Evolutionary conservation across 2,797 vertebrate species (phyloP).

Genomic region (Fundulus diaphanus): DNA sequence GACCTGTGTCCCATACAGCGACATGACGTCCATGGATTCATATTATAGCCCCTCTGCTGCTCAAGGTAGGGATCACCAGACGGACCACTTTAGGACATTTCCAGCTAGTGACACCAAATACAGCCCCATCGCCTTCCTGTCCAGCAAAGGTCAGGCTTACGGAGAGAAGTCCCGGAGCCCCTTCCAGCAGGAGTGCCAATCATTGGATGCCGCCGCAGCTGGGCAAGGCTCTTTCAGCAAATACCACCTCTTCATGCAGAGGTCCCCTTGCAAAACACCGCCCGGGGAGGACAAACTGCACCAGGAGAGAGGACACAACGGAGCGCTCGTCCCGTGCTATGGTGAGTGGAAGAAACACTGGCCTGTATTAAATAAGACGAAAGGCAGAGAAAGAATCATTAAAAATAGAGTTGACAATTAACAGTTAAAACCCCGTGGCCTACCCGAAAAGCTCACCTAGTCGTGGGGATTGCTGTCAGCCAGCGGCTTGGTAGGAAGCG

Average conservation of each 20-base stretch:
- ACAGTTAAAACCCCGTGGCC: neutral
- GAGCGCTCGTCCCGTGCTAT: slow-evolving; percentile 90
- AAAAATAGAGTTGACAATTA: neutral
- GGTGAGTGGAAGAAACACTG: slow-evolving; percentile 82
- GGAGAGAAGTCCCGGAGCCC: slow-evolving; percentile 88
- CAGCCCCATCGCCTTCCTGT: slow-evolving; percentile 90
- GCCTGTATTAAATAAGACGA: neutral
- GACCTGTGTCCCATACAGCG: slow-evolving; percentile 94
- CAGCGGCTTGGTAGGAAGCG: neutral
- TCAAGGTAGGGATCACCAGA: slow-evolving; percentile 89
- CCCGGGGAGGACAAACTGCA: slow-evolving; percentile 89
- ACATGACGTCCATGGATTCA: slow-evolving; percentile 98
- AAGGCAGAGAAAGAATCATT: neutral
- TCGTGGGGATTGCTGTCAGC: neutral
- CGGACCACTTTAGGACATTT: slow-evolving; percentile 94
- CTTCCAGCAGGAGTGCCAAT: slow-evolving; percentile 93
- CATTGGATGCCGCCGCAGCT: slow-evolving; percentile 88
- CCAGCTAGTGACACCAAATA: slow-evolving; percentile 91
- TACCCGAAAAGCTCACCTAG: neutral
- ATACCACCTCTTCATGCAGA: slow-evolving; percentile 93
- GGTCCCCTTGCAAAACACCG: slow-evolving; percentile 91
- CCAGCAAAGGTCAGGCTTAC: slow-evolving; percentile 94
- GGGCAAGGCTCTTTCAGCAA: slow-evolving; percentile 92
- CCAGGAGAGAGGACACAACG: slow-evolving; percentile 86
- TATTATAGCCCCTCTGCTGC: slow-evolving; percentile 91